These are phyloP conservation scores for Aspidiotus destructor DNA, from an alignment of 2,888 invertebrate genomes.

Conservation along the genomic window DNA sequence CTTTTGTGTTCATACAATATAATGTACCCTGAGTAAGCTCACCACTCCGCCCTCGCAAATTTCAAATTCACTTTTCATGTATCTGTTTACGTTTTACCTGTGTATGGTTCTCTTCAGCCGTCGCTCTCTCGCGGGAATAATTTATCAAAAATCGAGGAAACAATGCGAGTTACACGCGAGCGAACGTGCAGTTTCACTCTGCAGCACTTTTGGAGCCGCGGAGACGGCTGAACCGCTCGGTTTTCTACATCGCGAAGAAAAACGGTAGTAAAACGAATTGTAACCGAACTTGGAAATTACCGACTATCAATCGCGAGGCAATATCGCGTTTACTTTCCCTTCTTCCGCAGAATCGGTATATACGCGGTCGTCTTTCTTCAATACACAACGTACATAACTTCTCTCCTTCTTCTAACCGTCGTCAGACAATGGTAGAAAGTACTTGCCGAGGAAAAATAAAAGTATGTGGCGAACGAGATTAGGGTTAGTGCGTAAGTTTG, in stretches of 20 bases:
- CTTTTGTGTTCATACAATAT: no score
- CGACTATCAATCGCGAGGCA: conserved; percentile 21
- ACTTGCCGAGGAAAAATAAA: background rate
- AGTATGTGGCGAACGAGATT: conserved; percentile 7
- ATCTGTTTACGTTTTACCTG: no score
- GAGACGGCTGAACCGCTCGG: background rate
- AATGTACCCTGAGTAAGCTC: no score
- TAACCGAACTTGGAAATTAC: conserved; percentile 12
- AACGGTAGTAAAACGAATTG: conserved; percentile 8
- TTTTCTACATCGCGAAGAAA: background rate
- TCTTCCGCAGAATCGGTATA: background rate
- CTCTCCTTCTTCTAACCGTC: background rate
- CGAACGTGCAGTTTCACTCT: background rate
- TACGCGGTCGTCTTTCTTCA: no score
- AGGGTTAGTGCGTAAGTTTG: conserved; percentile 21
- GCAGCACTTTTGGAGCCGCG: background rate
- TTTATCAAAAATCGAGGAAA: no score
- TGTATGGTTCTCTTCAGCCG: background rate
- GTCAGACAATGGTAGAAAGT: background rate
- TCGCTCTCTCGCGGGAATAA: background rate
- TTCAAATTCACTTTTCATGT: no score
- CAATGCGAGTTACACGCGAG: background rate
- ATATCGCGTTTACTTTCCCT: conserved; percentile 16
- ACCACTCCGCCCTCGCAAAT: no score
- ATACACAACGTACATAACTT: background rate